phyloP scores from a whole-genome alignment of 2,113 vertebrate genomes.

The Ailurus styani region DNA sequence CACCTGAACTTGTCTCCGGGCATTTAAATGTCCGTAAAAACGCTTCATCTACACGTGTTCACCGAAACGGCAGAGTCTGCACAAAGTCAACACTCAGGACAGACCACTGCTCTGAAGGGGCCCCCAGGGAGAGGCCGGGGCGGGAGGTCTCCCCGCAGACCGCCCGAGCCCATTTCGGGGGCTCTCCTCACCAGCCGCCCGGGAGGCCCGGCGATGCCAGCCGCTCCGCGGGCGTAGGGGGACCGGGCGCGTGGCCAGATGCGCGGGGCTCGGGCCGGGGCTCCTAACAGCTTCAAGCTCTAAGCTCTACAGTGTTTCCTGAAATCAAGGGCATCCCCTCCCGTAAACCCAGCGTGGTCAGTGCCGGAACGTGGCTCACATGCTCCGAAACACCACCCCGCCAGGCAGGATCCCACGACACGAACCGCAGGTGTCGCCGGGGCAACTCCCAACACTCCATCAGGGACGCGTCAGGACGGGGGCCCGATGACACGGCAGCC shows the following conservation, averaged over 20 bases:
- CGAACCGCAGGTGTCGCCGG: background rate
- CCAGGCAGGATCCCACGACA: fast-evolving
- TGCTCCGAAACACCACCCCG: fast-evolving
- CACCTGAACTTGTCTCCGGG: background rate
- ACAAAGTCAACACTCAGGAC: no score
- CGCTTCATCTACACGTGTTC: background rate
- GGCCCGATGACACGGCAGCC: fast-evolving
- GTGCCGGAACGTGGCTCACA: fast-evolving
- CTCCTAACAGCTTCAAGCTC: no score
- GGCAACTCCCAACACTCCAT: background rate
- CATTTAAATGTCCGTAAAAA: background rate
- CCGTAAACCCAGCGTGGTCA: background rate
- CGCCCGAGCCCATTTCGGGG: background rate
- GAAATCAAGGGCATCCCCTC: background rate
- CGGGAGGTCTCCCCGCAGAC: background rate
- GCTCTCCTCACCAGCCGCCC: background rate
- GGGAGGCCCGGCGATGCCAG: background rate
- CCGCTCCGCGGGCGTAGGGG: fast-evolving
- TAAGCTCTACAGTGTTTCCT: no score
- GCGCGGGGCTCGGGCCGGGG: no score
- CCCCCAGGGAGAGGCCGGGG: background rate
- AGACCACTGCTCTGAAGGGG: background rate
- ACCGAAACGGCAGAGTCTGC: background rate
- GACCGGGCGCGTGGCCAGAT: background rate
- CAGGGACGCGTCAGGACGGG: background rate